phyloP scores from a whole-genome alignment of 2,888 invertebrate genomes.

The Ryuthela nishihirai region DNA sequence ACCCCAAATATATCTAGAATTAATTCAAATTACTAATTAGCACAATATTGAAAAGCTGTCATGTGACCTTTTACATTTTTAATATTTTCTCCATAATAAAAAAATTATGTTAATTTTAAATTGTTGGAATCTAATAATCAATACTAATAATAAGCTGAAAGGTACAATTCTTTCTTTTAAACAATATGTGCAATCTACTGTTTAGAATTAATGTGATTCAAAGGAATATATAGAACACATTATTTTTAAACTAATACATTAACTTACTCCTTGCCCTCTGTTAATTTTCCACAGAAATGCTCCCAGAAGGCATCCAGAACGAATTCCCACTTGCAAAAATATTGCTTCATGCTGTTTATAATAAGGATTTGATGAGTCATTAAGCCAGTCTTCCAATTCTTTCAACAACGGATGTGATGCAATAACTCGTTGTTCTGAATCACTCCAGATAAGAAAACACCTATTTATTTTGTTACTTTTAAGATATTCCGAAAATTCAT shows the following conservation, averaged over 20 bases:
- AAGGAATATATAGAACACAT: neutral
- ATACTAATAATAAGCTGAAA: no score
- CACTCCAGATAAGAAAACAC: conserved; percentile 26
- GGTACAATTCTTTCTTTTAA: no score
- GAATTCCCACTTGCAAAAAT: conserved; percentile 42
- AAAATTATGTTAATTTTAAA: neutral
- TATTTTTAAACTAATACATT: neutral
- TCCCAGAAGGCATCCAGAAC: conserved; percentile 42
- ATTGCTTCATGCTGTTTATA: conserved; percentile 43
- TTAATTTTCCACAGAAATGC: conserved; percentile 45
- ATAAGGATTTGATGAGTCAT: conserved; percentile 5
- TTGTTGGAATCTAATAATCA: neutral
- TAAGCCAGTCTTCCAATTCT: conserved; percentile 33
- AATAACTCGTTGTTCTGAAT: conserved; percentile 7
- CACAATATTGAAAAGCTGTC: no score
- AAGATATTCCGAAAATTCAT: conserved; percentile 15
- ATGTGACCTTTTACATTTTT: no score
- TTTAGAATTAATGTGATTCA: no score
- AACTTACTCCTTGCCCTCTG: conserved; percentile 45
- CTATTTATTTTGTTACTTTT: conserved; percentile 20
- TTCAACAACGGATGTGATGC: conserved; percentile 25
- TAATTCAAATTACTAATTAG: no score
- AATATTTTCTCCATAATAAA: neutral
- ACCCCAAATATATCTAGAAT: no score
- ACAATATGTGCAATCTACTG: no score